Evolutionary conservation across 2,888 invertebrate species (phyloP).

Genomic region (Eristalinus aeneus): DNA sequence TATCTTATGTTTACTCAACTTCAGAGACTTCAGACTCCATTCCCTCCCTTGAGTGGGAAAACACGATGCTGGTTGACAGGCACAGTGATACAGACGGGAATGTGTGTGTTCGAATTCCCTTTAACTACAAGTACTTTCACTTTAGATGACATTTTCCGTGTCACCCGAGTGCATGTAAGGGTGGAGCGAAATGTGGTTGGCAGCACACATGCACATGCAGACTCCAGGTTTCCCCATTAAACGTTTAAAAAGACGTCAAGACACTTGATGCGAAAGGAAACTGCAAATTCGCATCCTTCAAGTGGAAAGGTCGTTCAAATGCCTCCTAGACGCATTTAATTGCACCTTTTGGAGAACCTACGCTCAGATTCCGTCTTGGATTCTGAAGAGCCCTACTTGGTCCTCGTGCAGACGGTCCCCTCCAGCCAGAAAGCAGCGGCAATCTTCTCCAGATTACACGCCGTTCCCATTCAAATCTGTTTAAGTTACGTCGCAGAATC

Average conservation of each 20-base stretch:
- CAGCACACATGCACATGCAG: not conserved
- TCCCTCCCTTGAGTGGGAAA: not conserved
- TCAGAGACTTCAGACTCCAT: not conserved
- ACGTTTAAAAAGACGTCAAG: not conserved
- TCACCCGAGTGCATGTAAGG: not conserved
- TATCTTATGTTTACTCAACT: slow-evolving; percentile 35
- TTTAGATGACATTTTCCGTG: not conserved
- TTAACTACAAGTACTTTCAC: not conserved
- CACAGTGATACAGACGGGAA: not conserved
- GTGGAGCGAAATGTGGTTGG: too few relatives aligned
- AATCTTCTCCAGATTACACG: not conserved
- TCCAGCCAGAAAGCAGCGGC: not conserved
- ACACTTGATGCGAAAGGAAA: not conserved
- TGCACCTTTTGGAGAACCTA: too few relatives aligned
- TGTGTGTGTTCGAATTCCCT: not conserved
- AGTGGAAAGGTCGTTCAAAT: too few relatives aligned
- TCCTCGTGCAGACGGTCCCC: too few relatives aligned
- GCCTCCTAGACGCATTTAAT: too few relatives aligned
- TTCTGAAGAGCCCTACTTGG: too few relatives aligned
- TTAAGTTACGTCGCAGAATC: too few relatives aligned
- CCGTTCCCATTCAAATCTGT: not conserved
- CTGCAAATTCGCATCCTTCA: too few relatives aligned
- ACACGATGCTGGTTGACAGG: not conserved
- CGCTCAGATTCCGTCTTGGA: too few relatives aligned
- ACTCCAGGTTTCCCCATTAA: not conserved